Evolutionary conservation across 2,113 vertebrate genomes (phyloP), one percentile per base, ranked within the genome.

Genomic region (Delphinus delphis): DNA sequence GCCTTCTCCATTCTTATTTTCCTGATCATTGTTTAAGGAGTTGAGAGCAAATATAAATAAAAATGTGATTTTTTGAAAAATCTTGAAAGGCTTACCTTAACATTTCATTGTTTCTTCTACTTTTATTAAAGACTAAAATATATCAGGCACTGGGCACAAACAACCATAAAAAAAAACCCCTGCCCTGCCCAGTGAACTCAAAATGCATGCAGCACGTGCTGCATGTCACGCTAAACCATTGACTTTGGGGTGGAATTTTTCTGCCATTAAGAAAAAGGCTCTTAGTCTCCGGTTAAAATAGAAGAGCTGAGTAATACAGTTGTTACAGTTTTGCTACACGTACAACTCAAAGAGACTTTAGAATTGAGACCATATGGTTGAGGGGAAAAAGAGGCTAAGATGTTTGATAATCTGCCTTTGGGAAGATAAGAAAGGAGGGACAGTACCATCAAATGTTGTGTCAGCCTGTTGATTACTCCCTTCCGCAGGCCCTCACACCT

Each of bases 21-120:
- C 13, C 21, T 85, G 62, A 80, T 95, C 76, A 93, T 92, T 96
- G 53, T 68, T 92, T 81, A 93, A 95, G 50, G 36, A 70, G 55
- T 74, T 86, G 92, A 67, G 94, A 89, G 67, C 15, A 88, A 93
- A 41, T 83, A 6, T 21, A 88, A 85, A 77, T 62, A 41, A 41
- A 90, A 80, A 41, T 28, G 23, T 53, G 4, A 79, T 62, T 94
- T 93, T 81, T 58, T 3, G 18, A 10, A 62, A 88, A 76, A 23
- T 88, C 26, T 81, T 76, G 14, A 71, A 82, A 84, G 36, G 6
- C 38, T 83, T 90, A 53, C 23, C 23, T 83, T 81, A 36, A 58
- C 47, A 67, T 67, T 65, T 38, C 36, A 85, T 87, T 53, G 11
- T 33, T 58, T 82, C 33, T 93, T 74, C 50, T 58, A 11, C 25